Conservation (phyloP, 2,888 invertebrate genomes). For the Acleris emargana region DNA sequence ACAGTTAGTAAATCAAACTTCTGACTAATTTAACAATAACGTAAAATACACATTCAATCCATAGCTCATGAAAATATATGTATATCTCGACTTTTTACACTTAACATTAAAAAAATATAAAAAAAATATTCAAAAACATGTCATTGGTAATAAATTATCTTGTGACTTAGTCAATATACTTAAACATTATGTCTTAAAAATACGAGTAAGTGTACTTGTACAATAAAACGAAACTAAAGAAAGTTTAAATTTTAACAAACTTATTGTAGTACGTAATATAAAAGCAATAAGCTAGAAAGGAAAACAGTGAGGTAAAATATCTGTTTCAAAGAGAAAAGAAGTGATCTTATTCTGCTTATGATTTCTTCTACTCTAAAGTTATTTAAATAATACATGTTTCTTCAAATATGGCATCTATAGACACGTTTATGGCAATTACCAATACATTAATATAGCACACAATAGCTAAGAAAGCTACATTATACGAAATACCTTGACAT, state of each 20-base stretch:
- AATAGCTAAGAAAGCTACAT: constrained; percentile 16
- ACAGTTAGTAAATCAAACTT: constrained; percentile 76
- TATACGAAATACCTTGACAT: constrained; percentile 16
- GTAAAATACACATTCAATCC: constrained; percentile 55
- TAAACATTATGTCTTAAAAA: constrained; percentile 58
- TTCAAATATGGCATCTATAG: constrained; percentile 77
- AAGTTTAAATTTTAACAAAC: constrained; percentile 22
- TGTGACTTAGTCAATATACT: constrained; percentile 81
- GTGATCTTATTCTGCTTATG: constrained; percentile 56
- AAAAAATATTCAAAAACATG: constrained; percentile 77
- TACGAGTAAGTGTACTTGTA: constrained; percentile 47
- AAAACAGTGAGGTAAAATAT: constrained; percentile 66
- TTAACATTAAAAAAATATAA: constrained; percentile 69
- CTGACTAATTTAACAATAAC: constrained; percentile 66
- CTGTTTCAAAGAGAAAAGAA: constrained; percentile 56
- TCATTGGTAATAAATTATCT: constrained; percentile 84
- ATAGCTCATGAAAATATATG: constrained; percentile 65
- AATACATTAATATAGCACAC: constrained; percentile 38
- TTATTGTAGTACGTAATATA: constrained; percentile 41
- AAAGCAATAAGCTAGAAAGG: constrained; percentile 59
- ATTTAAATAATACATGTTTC: constrained; percentile 49
- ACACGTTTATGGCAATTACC: constrained; percentile 74
- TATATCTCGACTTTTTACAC: constrained; percentile 71
- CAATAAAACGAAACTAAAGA: constrained; percentile 45
- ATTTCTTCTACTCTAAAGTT: constrained; percentile 57